Evolutionary conservation across 2,888 invertebrate species (phyloP).

Genomic region (Esperia sulphurella): DNA sequence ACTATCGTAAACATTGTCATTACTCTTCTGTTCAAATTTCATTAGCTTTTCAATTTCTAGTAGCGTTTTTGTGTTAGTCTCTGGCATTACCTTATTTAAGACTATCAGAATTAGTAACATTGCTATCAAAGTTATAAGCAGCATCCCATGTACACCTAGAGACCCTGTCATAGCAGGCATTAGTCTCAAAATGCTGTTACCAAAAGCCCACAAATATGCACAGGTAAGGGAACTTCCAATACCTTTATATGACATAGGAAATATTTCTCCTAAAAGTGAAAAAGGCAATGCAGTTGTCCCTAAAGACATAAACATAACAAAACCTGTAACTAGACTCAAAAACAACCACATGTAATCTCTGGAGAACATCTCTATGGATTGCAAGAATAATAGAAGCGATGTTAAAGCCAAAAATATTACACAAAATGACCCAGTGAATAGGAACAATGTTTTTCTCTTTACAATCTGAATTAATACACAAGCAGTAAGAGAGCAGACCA

Average conservation of each 20-base stretch:
- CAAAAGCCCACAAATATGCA: slow-evolving; percentile 27
- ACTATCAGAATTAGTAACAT: slow-evolving; percentile 18
- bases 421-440: slow-evolving; percentile 23
- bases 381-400: slow-evolving; percentile 18
- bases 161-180: slow-evolving; percentile 13
- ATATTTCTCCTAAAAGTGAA: slow-evolving; percentile 25
- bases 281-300: slow-evolving; percentile 26
- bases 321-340: slow-evolving; percentile 20
- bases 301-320: slow-evolving; percentile 27
- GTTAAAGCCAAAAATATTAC: slow-evolving; percentile 20
- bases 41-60: slow-evolving; percentile 22
- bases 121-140: slow-evolving; percentile 12
- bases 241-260: slow-evolving; percentile 26
- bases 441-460: slow-evolving; percentile 21
- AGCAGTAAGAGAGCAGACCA: slow-evolving; percentile 25
- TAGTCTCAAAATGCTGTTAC: slow-evolving; percentile 21
- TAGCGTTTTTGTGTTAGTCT: slow-evolving; percentile 19
- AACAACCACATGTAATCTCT: slow-evolving; percentile 23
- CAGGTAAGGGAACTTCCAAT: slow-evolving; percentile 28
- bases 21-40: slow-evolving; percentile 5
- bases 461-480: slow-evolving; percentile 24
- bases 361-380: slow-evolving; percentile 20
- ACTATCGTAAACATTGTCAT: slow-evolving; percentile 10
- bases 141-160: slow-evolving; percentile 18
- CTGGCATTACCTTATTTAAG: slow-evolving; percentile 21